Evolutionary conservation across 2,113 vertebrate genomes (phyloP), one percentile per base, ranked within the genome.

Genomic region (Climacteris rufus): DNA sequence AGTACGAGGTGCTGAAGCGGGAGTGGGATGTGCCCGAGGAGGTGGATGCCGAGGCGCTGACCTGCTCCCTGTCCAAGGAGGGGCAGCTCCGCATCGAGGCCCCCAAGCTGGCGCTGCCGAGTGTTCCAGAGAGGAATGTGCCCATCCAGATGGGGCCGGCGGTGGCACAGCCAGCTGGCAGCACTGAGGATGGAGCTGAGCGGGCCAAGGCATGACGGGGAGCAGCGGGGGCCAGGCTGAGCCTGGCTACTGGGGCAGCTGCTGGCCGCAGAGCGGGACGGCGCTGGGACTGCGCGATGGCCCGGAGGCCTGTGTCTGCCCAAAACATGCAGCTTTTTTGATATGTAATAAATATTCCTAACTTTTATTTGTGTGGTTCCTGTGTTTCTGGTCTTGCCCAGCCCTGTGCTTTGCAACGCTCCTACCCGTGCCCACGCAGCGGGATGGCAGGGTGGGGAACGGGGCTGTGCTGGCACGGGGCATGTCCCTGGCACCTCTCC

Each of bases 1-100:
- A 97, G 94, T 96, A 97, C 53, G 92, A 97, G 79, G 85, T 78
- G 30, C 57, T 95, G 93, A 96, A 93, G 95, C 61, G 96, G 25
- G 96, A 96, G 65, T 83, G 91, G 93, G 92, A 68, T 3, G 82
- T 93, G 82, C 83, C 87, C 10, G 85, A 93, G 72, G 91, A 89
- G 8, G 87, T 75, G 76, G 96, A 97, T 0, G 77, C 84, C 6
- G 94, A 96, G 4, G 94, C 95, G 1, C 95, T 97, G 95, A 95
- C 42, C 5, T 97, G 96, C 90, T 97, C 96, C 59, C 88, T 97
- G 88, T 57, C 95, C 80, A 86, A 88, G 56, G 96, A 97, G 0
- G 96, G 96, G 66, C 92, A 94, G 56, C 94, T 95, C 19, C 71
- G 50, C 81, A 95, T 95, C 18, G 72, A 89, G 12, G 94, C 94